Conservation (phyloP, 2,113 vertebrate genomes). For the Hystrix cristata region DNA sequence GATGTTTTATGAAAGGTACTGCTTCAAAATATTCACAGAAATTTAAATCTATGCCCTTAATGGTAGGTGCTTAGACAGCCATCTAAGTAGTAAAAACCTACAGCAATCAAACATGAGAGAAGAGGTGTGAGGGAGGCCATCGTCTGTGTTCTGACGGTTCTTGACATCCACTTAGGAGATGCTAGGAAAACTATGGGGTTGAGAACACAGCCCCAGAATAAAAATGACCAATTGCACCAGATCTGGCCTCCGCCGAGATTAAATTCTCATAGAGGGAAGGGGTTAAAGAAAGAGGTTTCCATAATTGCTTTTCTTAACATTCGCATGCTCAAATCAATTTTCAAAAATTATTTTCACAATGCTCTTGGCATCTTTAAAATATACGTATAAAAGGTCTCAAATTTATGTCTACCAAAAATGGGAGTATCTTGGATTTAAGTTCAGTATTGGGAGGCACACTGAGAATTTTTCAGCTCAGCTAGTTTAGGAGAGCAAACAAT, state of each 20-base stretch:
- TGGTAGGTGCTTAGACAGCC: background rate
- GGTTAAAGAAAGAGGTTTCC: background rate
- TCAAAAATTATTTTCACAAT: background rate
- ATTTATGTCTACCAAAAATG: background rate
- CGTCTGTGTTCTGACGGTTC: background rate
- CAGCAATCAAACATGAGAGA: background rate
- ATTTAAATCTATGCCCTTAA: background rate
- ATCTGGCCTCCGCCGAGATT: background rate
- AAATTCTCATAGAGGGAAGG: background rate
- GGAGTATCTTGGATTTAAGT: background rate
- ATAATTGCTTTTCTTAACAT: background rate
- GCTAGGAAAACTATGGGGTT: background rate
- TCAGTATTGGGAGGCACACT: background rate
- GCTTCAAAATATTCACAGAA: background rate
- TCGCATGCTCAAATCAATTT: background rate
- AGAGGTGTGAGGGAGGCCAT: background rate
- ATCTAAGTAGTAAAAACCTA: background rate
- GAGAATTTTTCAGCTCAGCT: background rate
- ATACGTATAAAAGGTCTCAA: background rate
- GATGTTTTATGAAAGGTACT: background rate
- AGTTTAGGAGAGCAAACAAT: background rate
- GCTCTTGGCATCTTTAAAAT: background rate
- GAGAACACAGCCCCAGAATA: background rate
- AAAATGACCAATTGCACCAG: background rate
- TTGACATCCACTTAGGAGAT: background rate